Conservation (phyloP, 2,888 invertebrate species). For the Synanthedon tipuliformis region DNA sequence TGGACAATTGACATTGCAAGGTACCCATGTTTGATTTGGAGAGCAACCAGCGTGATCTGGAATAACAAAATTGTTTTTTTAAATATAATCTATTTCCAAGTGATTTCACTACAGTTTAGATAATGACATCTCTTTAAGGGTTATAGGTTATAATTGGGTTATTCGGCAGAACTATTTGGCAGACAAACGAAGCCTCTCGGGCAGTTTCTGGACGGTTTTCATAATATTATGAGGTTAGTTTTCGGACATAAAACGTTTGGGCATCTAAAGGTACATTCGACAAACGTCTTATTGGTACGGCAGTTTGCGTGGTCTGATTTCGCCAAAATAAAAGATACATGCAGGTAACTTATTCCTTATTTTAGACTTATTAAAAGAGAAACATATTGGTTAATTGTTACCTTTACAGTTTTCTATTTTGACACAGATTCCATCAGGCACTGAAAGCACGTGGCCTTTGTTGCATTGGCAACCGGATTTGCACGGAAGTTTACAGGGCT, state of each 20-base stretch:
- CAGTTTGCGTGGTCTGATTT: slow-evolving; percentile 6
- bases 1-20: slow-evolving; percentile 4
- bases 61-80: not conserved
- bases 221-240: slow-evolving; percentile 3
- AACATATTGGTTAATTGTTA: not conserved
- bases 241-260: slow-evolving; percentile 6
- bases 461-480: slow-evolving; percentile 7
- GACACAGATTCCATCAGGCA: slow-evolving; percentile 4
- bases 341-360: not conserved
- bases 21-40: slow-evolving; percentile 7
- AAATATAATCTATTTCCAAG: too few relatives aligned
- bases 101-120: too few relatives aligned
- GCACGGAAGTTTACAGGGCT: not conserved
- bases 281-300: slow-evolving; percentile 5
- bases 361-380: not conserved
- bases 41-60: slow-evolving; percentile 5
- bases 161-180: slow-evolving; percentile 1
- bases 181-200: slow-evolving; percentile 8
- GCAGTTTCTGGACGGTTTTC: slow-evolving; percentile 5
- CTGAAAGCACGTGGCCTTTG: slow-evolving; percentile 7
- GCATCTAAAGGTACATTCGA: slow-evolving; percentile 5
- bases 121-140: too few relatives aligned
- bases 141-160: too few relatives aligned
- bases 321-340: not conserved
- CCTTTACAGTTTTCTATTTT: slow-evolving; percentile 6